These are phyloP conservation scores for Coregonus sp. DNA, from an alignment of 2,797 vertebrate species.

Conservation along the genomic window DNA sequence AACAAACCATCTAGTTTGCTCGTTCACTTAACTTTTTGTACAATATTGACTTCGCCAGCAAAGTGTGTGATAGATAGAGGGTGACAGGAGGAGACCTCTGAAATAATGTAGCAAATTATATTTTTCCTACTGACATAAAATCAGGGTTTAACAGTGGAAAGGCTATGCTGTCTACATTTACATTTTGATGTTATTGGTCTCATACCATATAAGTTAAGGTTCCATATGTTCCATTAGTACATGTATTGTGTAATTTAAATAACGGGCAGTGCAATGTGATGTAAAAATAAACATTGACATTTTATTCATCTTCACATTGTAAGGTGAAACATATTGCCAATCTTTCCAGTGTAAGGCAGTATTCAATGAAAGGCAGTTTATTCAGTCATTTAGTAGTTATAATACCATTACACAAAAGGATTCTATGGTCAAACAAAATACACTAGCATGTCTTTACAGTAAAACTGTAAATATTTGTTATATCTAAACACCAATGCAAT, in stretches of 20 bases:
- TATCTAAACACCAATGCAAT: constrained; percentile 38
- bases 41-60: too few relatives aligned
- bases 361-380: constrained; percentile 66
- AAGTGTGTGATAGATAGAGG: too few relatives aligned
- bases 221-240: background rate
- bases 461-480: constrained; percentile 3
- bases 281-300: constrained; percentile 81
- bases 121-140: too few relatives aligned
- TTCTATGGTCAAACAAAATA: constrained; percentile 59
- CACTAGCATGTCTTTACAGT: constrained; percentile 47
- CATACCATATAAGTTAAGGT: too few relatives aligned
- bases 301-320: constrained; percentile 80
- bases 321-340: constrained; percentile 61
- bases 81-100: too few relatives aligned
- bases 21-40: background rate
- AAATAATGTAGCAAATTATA: too few relatives aligned
- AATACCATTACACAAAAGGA: constrained; percentile 55
- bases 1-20: background rate
- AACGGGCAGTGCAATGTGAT: constrained; percentile 47
- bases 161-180: too few relatives aligned
- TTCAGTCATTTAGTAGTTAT: constrained; percentile 46
- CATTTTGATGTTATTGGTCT: too few relatives aligned
- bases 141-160: too few relatives aligned
- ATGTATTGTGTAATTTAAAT: constrained; percentile 22
- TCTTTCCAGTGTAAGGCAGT: constrained; percentile 69